Evolutionary conservation across 2,113 vertebrate genomes (phyloP).

Genomic region (Ptychochromis oligacanthus): DNA sequence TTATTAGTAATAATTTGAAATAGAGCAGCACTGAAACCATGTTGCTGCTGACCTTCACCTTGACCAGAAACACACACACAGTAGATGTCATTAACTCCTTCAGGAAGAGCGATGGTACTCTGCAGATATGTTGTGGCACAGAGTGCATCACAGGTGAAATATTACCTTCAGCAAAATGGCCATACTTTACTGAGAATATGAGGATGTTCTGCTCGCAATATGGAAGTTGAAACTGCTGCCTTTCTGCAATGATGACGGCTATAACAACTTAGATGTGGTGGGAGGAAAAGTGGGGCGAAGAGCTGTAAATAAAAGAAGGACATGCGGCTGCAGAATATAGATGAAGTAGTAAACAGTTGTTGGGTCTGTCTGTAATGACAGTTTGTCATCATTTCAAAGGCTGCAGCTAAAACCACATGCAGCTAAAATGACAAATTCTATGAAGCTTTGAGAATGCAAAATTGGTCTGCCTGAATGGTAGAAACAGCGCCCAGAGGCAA

Average conservation of each 20-base stretch:
- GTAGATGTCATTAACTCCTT: constrained; percentile 53
- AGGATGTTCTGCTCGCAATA: constrained; percentile 12
- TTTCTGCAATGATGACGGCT: neutral
- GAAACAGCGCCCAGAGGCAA: neutral
- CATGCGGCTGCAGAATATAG: constrained; percentile 31
- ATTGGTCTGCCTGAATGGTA: constrained; percentile 6
- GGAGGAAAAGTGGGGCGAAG: neutral
- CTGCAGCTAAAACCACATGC: constrained; percentile 31
- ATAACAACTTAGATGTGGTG: neutral
- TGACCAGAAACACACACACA: constrained; percentile 23
- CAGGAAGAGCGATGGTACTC: constrained; percentile 7
- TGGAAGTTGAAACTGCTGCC: neutral
- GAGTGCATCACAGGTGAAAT: constrained; percentile 31
- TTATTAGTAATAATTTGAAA: constrained; percentile 58
- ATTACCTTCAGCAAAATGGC: constrained; percentile 21
- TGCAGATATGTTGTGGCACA: neutral
- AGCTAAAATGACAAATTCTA: constrained; percentile 33
- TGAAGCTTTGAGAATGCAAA: constrained; percentile 21
- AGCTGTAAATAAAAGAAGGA: constrained; percentile 34
- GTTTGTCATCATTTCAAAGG: constrained; percentile 37
- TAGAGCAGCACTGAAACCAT: constrained; percentile 47
- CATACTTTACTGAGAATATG: constrained; percentile 9
- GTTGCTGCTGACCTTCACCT: constrained; percentile 62
- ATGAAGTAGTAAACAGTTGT: constrained; percentile 46
- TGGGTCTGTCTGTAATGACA: constrained; percentile 16